Conservation (phyloP, 2,888 invertebrate genomes). For the Callinectes sapidus region DNA sequence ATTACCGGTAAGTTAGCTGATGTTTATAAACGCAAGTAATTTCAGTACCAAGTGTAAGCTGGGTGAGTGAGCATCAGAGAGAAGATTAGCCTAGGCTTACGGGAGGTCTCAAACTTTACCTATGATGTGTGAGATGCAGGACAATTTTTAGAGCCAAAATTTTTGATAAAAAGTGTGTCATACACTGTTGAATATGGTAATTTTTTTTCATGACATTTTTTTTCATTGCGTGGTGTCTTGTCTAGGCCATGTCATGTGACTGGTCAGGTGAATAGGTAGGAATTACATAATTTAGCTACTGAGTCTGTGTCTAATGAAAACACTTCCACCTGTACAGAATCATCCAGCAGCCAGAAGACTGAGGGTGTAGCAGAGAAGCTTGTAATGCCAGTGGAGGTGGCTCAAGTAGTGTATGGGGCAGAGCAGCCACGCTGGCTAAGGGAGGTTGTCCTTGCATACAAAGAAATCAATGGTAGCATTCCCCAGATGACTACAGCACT, state of each 20-base stretch:
- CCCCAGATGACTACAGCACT: slow-evolving; percentile 66
- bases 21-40: too few species aligned
- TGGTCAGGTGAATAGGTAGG: not conserved
- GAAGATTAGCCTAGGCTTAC: too few species aligned
- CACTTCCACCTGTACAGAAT: not conserved
- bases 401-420: slow-evolving; percentile 74
- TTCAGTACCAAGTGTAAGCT: too few species aligned
- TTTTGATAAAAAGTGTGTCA: too few species aligned
- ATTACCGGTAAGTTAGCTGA: too few species aligned
- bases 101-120: too few species aligned
- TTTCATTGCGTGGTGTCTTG: too few species aligned
- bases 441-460: slow-evolving; percentile 67
- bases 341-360: not conserved
- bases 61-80: too few species aligned
- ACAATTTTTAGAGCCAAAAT: too few species aligned
- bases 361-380: slow-evolving; percentile 67
- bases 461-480: slow-evolving; percentile 65
- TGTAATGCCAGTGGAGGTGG: slow-evolving; percentile 75
- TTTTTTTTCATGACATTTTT: too few species aligned
- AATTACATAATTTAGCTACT: not conserved
- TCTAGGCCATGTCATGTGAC: not conserved
- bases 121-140: too few species aligned
- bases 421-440: slow-evolving; percentile 73
- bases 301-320: not conserved
- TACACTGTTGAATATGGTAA: too few species aligned